Percentiles rank a stretch among this genome's conserved stretches.
Evolutionary conservation across 2,888 invertebrate species (phyloP).

Genomic region (Luperina nickerlii): DNA sequence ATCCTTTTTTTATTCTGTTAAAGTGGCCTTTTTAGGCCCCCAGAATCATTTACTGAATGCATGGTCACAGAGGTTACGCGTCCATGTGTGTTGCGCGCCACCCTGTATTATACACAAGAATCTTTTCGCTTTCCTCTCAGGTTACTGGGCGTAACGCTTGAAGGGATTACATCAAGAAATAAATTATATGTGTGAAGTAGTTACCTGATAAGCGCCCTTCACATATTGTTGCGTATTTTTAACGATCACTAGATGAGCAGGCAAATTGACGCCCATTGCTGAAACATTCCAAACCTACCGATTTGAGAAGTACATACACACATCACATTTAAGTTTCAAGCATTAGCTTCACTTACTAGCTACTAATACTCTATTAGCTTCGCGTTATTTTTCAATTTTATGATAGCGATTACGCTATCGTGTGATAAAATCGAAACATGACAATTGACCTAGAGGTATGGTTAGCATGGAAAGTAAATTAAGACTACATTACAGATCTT

Average conservation of each 20-base stretch:
- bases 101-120: background rate
- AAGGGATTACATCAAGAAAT: background rate
- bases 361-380: too few relatives aligned
- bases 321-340: background rate
- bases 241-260: slow-evolving; percentile 95
- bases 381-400: too few relatives aligned
- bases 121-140: background rate
- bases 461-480: background rate
- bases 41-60: too few relatives aligned
- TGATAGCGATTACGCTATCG: background rate
- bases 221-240: slow-evolving; percentile 94
- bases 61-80: too few relatives aligned
- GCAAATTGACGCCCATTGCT: slow-evolving; percentile 96
- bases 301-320: background rate
- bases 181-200: background rate
- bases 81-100: background rate
- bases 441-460: background rate
- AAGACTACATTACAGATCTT: background rate
- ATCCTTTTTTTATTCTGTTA: too few relatives aligned
- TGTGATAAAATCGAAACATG: background rate
- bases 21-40: too few relatives aligned
- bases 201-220: slow-evolving; percentile 89
- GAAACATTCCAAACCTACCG: slow-evolving; percentile 60
- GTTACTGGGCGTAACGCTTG: background rate
- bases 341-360: too few relatives aligned